phyloP scores from a whole-genome alignment of 1,140 invertebrate species.

The Tribolium madens region DNA sequence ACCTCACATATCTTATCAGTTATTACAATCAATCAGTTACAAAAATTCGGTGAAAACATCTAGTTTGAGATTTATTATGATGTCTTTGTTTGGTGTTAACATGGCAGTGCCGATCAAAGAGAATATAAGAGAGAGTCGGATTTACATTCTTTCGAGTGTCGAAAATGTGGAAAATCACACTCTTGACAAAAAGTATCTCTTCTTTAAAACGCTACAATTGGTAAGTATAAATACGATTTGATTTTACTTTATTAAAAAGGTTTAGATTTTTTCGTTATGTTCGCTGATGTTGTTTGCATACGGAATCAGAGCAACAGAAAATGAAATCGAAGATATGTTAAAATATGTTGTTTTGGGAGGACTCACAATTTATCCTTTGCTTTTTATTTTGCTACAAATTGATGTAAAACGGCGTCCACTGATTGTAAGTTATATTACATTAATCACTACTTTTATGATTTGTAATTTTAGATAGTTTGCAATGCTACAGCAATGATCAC shows the following conservation, averaged over 20 bases:
- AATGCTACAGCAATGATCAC: neutral
- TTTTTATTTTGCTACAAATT: neutral
- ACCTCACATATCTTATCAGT: conserved; percentile 14
- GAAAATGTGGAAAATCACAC: neutral
- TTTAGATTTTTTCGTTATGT: conserved; percentile 3
- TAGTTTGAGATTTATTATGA: neutral
- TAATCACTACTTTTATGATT: neutral
- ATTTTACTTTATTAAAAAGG: neutral
- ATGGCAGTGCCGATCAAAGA: conserved; percentile 12
- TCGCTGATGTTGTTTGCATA: conserved; percentile 2
- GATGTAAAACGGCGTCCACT: neutral
- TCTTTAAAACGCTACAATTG: neutral
- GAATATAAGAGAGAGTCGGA: conserved; percentile 8
- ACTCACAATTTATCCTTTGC: conserved; percentile 1
- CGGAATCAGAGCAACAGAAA: neutral
- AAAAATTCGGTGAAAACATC: neutral
- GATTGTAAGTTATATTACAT: neutral
- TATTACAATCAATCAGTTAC: neutral
- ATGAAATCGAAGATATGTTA: conserved; percentile 4
- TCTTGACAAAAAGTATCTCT: neutral
- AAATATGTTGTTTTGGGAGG: neutral
- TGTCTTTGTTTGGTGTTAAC: conserved; percentile 14
- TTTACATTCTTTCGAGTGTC: neutral
- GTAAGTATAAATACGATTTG: neutral
- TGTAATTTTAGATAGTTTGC: neutral